A percentile compares a stretch with the other conserved stretches of the same genome.
Conservation (phyloP, 2,113 vertebrate genomes). For the Gambusia affinis region DNA sequence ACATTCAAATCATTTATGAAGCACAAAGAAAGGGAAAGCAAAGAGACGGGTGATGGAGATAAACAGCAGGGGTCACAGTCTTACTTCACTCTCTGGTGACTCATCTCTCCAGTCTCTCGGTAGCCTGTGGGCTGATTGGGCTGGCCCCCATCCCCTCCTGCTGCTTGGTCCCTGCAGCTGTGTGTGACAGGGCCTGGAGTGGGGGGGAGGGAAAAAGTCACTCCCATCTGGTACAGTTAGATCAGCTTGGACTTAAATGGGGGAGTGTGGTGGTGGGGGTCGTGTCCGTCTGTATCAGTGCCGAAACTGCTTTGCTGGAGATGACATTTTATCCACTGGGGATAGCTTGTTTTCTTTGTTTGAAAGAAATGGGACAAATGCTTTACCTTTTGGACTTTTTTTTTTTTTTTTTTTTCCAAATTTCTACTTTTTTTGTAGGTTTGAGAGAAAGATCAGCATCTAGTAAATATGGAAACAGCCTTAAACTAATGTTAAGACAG, state of each 20-base stretch:
- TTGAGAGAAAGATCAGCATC: neutral
- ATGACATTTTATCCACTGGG: slow-evolving; percentile 51
- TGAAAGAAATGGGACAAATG: slow-evolving; percentile 41
- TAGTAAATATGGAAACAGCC: neutral
- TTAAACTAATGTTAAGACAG: neutral
- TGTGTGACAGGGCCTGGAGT: slow-evolving; percentile 64
- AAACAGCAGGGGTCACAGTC: slow-evolving; percentile 45
- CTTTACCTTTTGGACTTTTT: slow-evolving; percentile 15
- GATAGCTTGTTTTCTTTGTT: slow-evolving; percentile 14
- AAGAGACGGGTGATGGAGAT: slow-evolving; percentile 13
- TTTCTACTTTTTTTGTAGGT: neutral
- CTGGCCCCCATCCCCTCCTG: slow-evolving; percentile 12
- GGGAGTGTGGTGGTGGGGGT: slow-evolving; percentile 44
- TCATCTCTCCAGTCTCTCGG: slow-evolving; percentile 29
- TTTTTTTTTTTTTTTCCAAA: neutral
- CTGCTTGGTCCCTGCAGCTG: slow-evolving; percentile 59
- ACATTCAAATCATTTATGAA: slow-evolving; percentile 38
- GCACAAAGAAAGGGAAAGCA: neutral
- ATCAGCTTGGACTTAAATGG: slow-evolving; percentile 70
- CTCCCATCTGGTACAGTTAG: slow-evolving; percentile 77
- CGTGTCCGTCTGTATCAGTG: slow-evolving; percentile 72
- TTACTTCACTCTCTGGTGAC: slow-evolving; percentile 41
- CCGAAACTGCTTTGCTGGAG: slow-evolving; percentile 30
- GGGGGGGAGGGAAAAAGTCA: slow-evolving; percentile 67
- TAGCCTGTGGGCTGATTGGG: slow-evolving; percentile 35